Base-by-base conservation (phyloP, 2,888 invertebrate species). In the Hemicrepidius hirtus region DNA sequence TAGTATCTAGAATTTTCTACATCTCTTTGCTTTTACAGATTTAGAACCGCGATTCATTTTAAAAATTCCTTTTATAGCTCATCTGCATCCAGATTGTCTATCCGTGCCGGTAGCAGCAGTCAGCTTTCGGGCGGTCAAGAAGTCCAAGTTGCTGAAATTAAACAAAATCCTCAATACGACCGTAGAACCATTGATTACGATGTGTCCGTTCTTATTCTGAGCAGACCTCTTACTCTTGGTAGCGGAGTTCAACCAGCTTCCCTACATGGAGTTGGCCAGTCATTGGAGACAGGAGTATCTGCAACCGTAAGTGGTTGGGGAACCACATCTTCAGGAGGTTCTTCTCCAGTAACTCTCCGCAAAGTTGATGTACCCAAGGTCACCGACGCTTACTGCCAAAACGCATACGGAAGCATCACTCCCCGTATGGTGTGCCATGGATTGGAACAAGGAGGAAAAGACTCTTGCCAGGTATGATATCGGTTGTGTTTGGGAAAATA, bases 361-460 rank as follows among this genome's bases (percentile, higher is more conserved):
- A 80, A 80, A 7, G 84, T 80, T 3, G 20, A 76, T 5, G 81
- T 86, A 12, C 69, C 77, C 9, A 82, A 84, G 41, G 77, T 82
- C 3, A 68, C 67, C 71, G 80, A 81, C 21, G 64, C 46, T 0
- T 79, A 80, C 18, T 86, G 86, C 67, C 70, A 70, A 44, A 21
- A 10, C 67, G 75, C 18, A 1, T 60, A 60, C 41, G 37, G 28
- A 12, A 9, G 4, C n/a, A 35, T 67, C 18, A 67, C 57, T 0
- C 46, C 44, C 3, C 55, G 59, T 18, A 67, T 67, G 67, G 32
- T 46, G 9, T 67, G 67, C 44, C 32, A 21, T 12, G 64, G 64
- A 6, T 37, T 35, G n/a, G 57, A 32, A n/a, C 16, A 41, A 18
- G 64, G 64, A 13, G 44, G 44, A 1, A 57, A 32, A 41, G 55